A percentile compares a stretch with the other conserved stretches of the same genome.
Conservation (phyloP, 2,888 invertebrate species). For the Xanthia icteritia region DNA sequence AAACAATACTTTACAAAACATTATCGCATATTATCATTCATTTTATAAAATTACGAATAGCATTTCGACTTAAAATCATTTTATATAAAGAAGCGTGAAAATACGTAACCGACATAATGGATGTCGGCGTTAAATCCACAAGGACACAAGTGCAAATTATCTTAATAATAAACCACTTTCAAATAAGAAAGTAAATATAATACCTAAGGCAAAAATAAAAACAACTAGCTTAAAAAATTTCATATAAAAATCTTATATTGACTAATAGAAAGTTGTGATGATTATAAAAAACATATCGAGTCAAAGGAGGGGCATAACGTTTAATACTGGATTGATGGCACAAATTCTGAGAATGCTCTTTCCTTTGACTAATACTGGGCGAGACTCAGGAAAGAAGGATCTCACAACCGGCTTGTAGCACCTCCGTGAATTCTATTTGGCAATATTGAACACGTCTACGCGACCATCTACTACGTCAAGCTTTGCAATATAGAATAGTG, state of each 20-base stretch:
- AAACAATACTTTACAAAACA: conserved; percentile 87
- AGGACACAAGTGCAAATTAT: conserved; percentile 90
- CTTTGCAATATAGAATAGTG: conserved; percentile 62
- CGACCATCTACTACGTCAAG: conserved; percentile 49
- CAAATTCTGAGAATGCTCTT: conserved; percentile 86
- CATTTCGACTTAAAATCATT: conserved; percentile 82
- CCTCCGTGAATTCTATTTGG: conserved; percentile 81
- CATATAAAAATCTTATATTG: conserved; percentile 89
- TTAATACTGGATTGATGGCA: conserved; percentile 90
- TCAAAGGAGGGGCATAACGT: conserved; percentile 86
- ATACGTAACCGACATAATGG: conserved; percentile 83
- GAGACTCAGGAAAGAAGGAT: conserved; percentile 87
- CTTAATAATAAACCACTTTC: conserved; percentile 87
- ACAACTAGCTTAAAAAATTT: conserved; percentile 88
- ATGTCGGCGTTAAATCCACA: conserved; percentile 87
- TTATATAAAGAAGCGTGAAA: conserved; percentile 86
- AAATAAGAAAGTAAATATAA: conserved; percentile 88
- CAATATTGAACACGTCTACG: conserved; percentile 73
- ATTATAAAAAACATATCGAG: conserved; percentile 84
- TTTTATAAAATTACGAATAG: conserved; percentile 85
- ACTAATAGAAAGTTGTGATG: conserved; percentile 90
- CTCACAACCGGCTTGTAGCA: conserved; percentile 89
- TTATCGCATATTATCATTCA: conserved; percentile 78
- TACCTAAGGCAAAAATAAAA: conserved; percentile 89
- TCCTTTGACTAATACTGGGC: conserved; percentile 90